A percentile compares a stretch with the other conserved stretches of the same genome.
Evolutionary conservation across 2,113 vertebrate species (phyloP).

Genomic region (Siniperca knerii): DNA sequence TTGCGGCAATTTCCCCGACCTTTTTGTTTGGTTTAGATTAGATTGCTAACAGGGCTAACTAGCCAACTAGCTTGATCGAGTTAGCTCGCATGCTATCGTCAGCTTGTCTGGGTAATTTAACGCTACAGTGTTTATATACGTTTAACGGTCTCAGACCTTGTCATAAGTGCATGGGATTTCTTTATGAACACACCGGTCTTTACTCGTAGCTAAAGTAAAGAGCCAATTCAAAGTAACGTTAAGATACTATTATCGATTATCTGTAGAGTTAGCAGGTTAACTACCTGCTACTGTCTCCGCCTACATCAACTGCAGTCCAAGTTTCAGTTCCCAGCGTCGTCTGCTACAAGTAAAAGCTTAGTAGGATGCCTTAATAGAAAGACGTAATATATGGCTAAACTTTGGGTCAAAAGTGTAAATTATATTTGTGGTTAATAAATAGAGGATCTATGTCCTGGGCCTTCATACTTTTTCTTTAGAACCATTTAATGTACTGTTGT

Average conservation of each 20-base stretch:
- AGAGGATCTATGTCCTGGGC: neutral
- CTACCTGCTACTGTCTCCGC: conserved; percentile 52
- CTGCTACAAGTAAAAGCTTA: neutral
- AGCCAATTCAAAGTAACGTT: neutral
- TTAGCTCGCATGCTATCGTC: conserved; percentile 46
- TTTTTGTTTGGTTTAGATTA: conserved; percentile 64
- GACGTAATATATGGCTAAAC: neutral
- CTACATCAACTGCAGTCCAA: neutral
- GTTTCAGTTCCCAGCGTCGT: neutral
- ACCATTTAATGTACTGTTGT: neutral
- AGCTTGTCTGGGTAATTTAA: conserved; percentile 22
- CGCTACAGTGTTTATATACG: neutral
- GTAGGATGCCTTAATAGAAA: neutral
- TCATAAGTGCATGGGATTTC: neutral
- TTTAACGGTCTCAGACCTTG: neutral
- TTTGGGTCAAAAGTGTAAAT: neutral
- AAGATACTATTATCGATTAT: neutral
- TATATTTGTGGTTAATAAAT: neutral
- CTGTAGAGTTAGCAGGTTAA: conserved; percentile 56
- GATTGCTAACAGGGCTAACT: conserved; percentile 54
- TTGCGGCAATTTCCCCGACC: conserved; percentile 7
- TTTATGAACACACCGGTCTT: neutral
- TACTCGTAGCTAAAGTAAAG: neutral
- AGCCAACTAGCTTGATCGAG: conserved; percentile 24
- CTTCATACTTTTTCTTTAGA: neutral